Base-by-base conservation (phyloP, 2,888 invertebrate genomes). In the Meiosimyza platycephala region DNA sequence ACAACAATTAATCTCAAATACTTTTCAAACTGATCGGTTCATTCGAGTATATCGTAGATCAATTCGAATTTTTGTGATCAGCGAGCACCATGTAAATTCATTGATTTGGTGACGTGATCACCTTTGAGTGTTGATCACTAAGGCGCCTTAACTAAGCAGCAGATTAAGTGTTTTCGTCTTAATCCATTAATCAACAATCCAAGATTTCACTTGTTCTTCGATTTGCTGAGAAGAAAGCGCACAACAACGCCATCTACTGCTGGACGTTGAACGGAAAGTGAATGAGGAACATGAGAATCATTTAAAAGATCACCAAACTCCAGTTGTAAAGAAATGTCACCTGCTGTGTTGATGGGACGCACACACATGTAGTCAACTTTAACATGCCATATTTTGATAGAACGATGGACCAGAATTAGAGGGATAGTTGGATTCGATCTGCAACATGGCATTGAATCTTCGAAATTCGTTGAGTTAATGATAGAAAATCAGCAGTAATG, bases 141-240 rank as follows among this genome's bases (percentile, higher is more conserved):
- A 80, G 84, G 84, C 84, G 84, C 84, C 84, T 83, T 81, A 80
- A 79, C 78, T 76, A 22, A 78, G 83, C 83, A 84, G 83, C 83
- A 84, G 84, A 84, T 84, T 84, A 84, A 84, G 83, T 84, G 84
- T 84, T 84, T 84, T 82, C 82, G 84, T 84, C 83, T 81, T 80
- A 82, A 74, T 78, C 79, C 84, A 84, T 84, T 84, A 84, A 84
- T 84, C 84, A 84, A 78, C 15, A 40, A n/a, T 60, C 70, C 51
- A 52, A 62, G 63, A 54, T 52, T 22, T 40, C 62, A 70, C 54
- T 63, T 54, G 70, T 69, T 67, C n/a, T 40, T 57, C 47, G 55
- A 55, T 57, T 54, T 40, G 3, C 48, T 7, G 54, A 57, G 67
- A 55, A 22, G 48, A 40, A 50, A 64, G 13, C 33, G 11, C 47